Evolutionary conservation across 2,797 vertebrate genomes (phyloP).

Genomic region (Myoxocephalus aenaeus): DNA sequence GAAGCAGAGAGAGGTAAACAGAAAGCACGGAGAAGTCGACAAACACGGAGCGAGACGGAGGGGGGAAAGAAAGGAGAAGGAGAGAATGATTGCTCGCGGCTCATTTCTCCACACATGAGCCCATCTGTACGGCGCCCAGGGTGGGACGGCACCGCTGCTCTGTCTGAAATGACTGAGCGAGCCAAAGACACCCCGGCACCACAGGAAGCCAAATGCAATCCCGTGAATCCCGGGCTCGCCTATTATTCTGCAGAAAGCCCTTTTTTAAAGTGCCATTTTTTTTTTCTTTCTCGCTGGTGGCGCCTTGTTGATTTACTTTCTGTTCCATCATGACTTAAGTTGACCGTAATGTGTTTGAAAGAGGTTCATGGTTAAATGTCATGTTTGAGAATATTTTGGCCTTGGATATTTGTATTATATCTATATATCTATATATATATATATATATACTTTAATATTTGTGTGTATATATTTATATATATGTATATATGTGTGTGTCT

Average conservation of each 20-base stretch:
- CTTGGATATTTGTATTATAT: background rate
- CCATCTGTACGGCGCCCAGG: conserved; percentile 87
- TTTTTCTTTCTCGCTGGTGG: conserved; percentile 52
- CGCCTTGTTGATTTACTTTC: conserved; percentile 82
- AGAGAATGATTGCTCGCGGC: conserved; percentile 83
- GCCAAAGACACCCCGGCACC: conserved; percentile 81
- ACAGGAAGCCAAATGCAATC: conserved; percentile 87
- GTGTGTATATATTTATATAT: background rate
- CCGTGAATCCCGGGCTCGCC: conserved; percentile 80
- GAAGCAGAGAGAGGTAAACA: conserved; percentile 69
- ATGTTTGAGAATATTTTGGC: conserved; percentile 58
- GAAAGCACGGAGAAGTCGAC: conserved; percentile 66
- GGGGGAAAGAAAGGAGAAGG: conserved; percentile 32
- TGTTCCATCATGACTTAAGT: conserved; percentile 80
- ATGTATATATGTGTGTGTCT: background rate
- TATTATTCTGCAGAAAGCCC: conserved; percentile 81
- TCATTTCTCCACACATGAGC: conserved; percentile 88
- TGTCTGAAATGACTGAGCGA: conserved; percentile 84
- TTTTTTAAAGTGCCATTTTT: conserved; percentile 69
- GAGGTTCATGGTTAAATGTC: conserved; percentile 48
- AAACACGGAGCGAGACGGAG: conserved; percentile 38
- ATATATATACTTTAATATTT: background rate
- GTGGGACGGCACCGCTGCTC: conserved; percentile 85
- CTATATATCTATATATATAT: background rate
- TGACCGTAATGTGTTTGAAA: conserved; percentile 79